phyloP scores from a whole-genome alignment of 2,888 invertebrate species.

The Bimastos eiseni region DNA sequence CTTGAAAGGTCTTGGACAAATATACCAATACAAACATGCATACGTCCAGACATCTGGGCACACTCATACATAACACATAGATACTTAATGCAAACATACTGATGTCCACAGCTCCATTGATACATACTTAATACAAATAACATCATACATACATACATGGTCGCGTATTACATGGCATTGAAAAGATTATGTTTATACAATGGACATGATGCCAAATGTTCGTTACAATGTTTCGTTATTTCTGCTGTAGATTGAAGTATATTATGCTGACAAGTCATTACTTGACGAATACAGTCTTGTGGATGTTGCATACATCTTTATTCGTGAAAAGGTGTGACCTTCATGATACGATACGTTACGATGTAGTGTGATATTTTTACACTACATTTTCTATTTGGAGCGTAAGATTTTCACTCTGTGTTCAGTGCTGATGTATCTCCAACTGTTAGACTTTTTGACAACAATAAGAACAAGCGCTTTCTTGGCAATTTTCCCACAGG shows the following conservation, averaged over 20 bases:
- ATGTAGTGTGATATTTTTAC: neutral
- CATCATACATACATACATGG: neutral
- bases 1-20: neutral
- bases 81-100: conserved; percentile 25
- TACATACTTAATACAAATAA: neutral
- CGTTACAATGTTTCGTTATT: neutral
- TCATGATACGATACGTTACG: neutral
- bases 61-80: neutral
- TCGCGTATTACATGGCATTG: neutral
- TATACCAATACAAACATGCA: neutral
- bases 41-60: neutral
- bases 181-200: no score
- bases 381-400: neutral
- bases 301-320: neutral
- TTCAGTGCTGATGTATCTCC: neutral
- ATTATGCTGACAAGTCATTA: neutral
- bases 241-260: neutral
- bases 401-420: neutral
- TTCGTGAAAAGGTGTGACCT: neutral
- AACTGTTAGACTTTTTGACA: no score
- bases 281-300: neutral
- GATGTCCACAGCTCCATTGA: neutral
- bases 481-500: no score
- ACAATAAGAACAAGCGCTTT: no score
- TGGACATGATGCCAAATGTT: neutral